phyloP scores from a whole-genome alignment of 2,113 vertebrate genomes.

The Pygathrix nemaeus region DNA sequence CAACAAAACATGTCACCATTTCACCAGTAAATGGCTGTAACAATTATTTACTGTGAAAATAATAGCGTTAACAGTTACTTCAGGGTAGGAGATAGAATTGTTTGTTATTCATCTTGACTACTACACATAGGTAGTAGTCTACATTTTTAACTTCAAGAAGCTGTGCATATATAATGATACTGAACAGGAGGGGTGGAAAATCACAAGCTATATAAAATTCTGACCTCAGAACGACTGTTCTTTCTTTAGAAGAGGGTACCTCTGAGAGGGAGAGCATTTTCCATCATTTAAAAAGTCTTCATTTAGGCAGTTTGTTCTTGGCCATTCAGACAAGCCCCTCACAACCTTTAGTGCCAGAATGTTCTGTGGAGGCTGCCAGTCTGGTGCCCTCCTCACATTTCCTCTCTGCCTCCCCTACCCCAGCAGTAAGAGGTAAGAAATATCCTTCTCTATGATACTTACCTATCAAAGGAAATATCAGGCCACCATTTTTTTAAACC shows the following conservation, averaged over 20 bases:
- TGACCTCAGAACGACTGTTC: not conserved
- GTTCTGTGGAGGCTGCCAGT: not conserved
- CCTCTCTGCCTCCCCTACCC: not conserved
- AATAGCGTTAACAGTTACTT: conserved; percentile 42
- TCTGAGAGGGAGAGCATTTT: not conserved
- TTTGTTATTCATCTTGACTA: conserved; percentile 35
- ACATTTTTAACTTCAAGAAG: conserved; percentile 48
- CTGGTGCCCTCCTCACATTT: not conserved
- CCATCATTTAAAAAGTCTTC: not conserved
- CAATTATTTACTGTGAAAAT: conserved; percentile 71
- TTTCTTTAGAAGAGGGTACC: not conserved
- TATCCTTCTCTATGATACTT: not conserved
- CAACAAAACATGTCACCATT: conserved; percentile 33
- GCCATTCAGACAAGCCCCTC: not conserved
- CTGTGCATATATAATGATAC: not conserved
- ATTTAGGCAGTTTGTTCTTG: not conserved
- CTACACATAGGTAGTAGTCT: not conserved
- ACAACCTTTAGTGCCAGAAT: not conserved
- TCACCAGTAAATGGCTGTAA: conserved; percentile 32
- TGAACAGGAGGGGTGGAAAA: not conserved
- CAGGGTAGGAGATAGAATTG: conserved; percentile 45
- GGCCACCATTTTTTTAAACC: not conserved
- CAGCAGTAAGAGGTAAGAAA: not conserved
- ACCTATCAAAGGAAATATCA: not conserved
- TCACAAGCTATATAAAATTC: not conserved